Evolutionary conservation across 2,113 vertebrate genomes (phyloP), one percentile per base, ranked within the genome.

Genomic region (Numida meleagris): DNA sequence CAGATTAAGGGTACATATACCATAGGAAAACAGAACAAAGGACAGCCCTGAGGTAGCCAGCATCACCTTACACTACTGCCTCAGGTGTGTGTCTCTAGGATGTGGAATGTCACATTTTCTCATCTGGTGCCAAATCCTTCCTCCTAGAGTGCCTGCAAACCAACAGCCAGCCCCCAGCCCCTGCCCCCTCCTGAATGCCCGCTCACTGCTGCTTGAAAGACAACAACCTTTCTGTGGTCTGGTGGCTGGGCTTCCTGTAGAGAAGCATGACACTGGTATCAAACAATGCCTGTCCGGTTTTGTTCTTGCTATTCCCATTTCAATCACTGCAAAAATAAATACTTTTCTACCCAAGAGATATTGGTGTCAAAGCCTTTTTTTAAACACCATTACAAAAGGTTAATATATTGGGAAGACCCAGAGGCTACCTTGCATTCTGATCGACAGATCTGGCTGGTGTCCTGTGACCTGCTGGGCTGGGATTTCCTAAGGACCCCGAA

Each of bases 361-460:
- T 20, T 50, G 0, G 0, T 36, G 65, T 78, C 43, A 63, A 68
- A 75, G 13, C 29, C 45, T 34, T 6, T 12, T 58, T n/a, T 3
- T 19, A 4, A 66, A 53, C 21, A 53, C 53, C 20, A 42, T 40
- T 34, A 43, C 9, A 43, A 79, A 40, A 31, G 48, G 36, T 55
- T 34, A 72, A 68, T 38, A 4, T 40, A 45, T 70, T 42, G 16
- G 20, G n/a, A 31, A 50, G 57, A 81, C 34, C 8, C 68, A 78
- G 88, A 90, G 83, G 62, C 82, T 86, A 23, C 66, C 58, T 84
- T 72, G 10, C 36, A 31, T 88, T 91, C 82, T 86, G 55, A 80
- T 87, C 73, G 58, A 45, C 24, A 48, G 21, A 18, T 74, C 74
- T 86, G 61, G 27, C 23, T 57, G 15, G 15, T 75, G 34, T 79